Evolutionary conservation across 2,888 invertebrate genomes (phyloP).

Genomic region (Herminia tarsipennalis): DNA sequence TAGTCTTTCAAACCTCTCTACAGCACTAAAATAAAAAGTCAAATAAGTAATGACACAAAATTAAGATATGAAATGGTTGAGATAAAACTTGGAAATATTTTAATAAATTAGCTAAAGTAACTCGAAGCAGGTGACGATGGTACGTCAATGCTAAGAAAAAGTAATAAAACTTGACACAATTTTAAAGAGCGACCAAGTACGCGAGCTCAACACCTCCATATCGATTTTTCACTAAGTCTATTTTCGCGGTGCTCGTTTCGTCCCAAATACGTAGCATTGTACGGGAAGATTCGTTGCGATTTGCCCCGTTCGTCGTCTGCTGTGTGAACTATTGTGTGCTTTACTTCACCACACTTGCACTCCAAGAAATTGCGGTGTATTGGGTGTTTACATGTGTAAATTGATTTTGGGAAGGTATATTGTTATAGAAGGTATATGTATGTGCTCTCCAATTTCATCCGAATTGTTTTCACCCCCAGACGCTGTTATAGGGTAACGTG

Average conservation of each 20-base stretch:
- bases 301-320: conserved; percentile 21
- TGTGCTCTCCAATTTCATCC: no score
- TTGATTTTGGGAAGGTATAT: no score
- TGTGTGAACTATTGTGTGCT: conserved; percentile 24
- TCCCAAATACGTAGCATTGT: conserved; percentile 65
- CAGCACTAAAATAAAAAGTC: no score
- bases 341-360: conserved; percentile 46
- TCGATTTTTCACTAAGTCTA: conserved; percentile 73
- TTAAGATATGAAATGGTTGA: no score
- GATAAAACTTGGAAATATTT: no score
- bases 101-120: conserved; percentile 33
- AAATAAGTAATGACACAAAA: no score
- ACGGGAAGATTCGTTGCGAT: conserved; percentile 39
- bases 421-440: no score
- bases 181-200: conserved; percentile 58
- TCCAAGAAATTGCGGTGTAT: conserved; percentile 53
- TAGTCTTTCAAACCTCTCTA: no score
- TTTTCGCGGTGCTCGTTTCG: conserved; percentile 62
- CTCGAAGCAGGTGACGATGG: conserved; percentile 14
- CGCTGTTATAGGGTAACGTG: no score
- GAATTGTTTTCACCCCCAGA: no score
- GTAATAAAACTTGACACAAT: conserved; percentile 70
- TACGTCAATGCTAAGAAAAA: conserved; percentile 32
- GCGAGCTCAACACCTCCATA: conserved; percentile 51
- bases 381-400: conserved; percentile 27